Percentiles rank a stretch among this genome's conserved stretches.
Conservation (phyloP, 1,140 invertebrate genomes). For the Hycleus cichorii region DNA sequence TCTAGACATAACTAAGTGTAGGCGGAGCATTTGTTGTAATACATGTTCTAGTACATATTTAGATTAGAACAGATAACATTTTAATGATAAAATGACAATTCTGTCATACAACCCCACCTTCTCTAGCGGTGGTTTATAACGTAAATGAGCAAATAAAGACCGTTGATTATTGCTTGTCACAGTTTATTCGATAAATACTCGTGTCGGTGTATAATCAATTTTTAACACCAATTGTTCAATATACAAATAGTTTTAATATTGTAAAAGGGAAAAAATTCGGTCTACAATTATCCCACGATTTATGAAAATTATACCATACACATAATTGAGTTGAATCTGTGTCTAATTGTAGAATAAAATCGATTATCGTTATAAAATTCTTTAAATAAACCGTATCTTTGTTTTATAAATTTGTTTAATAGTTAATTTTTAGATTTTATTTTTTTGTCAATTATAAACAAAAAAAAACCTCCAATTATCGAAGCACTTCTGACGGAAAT, state of each 20-base stretch:
- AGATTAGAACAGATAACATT: conserved; percentile 7
- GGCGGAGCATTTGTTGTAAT: conserved; percentile 7
- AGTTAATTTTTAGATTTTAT: too few relatives aligned
- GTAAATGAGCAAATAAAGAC: conserved; percentile 12
- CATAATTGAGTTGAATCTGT: too few relatives aligned
- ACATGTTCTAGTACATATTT: conserved; percentile 6
- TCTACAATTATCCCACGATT: too few relatives aligned
- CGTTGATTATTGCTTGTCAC: conserved; percentile 2
- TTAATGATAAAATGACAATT: conserved; percentile 17
- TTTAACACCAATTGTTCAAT: conserved; percentile 7
- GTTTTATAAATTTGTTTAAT: too few relatives aligned
- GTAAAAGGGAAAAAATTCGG: too few relatives aligned
- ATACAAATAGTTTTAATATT: background rate
- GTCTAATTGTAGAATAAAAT: too few relatives aligned
- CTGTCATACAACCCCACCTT: conserved; percentile 8
- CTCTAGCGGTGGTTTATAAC: background rate
- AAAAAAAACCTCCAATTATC: too few relatives aligned
- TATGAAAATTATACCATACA: too few relatives aligned
- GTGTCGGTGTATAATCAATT: background rate
- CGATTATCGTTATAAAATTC: too few relatives aligned
- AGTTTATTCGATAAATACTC: conserved; percentile 4
- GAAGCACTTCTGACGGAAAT: background rate
- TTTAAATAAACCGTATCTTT: too few relatives aligned
- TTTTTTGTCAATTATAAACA: too few relatives aligned
- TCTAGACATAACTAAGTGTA: conserved; percentile 8